Percentiles rank a stretch among this genome's conserved stretches.
phyloP scores from a whole-genome alignment of 1,140 invertebrate species.

The Drosophila carrolli region DNA sequence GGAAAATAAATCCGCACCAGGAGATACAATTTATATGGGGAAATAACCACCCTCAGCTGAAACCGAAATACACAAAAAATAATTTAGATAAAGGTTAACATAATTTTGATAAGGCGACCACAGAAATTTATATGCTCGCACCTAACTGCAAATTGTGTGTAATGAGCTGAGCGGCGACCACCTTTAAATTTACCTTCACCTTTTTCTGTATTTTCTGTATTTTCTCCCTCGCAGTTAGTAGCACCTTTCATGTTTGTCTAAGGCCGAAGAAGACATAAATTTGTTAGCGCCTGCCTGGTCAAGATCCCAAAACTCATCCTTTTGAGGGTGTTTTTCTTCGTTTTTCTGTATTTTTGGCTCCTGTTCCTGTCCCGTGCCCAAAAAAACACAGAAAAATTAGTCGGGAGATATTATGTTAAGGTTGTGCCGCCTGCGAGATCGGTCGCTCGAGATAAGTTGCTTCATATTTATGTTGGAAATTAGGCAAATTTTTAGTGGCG shows the following conservation, averaged over 20 bases:
- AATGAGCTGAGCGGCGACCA: constrained; percentile 75
- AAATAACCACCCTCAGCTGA: constrained; percentile 2
- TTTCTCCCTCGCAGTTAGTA: constrained; percentile 56
- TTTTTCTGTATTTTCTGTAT: constrained; percentile 4
- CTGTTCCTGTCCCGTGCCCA: constrained; percentile 49
- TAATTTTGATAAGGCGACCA: constrained; percentile 69
- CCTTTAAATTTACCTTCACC: constrained; percentile 43
- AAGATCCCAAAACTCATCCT: constrained; percentile 58
- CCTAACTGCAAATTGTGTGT: constrained; percentile 83
- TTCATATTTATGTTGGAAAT: constrained; percentile 82
- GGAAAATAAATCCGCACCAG: constrained; percentile 9
- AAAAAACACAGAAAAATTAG: constrained; percentile 62
- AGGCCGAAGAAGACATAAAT: constrained; percentile 80
- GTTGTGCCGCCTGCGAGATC: constrained; percentile 54
- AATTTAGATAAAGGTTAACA: constrained; percentile 76
- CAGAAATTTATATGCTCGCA: constrained; percentile 80
- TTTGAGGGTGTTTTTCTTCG: constrained; percentile 47
- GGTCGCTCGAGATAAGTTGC: constrained; percentile 60
- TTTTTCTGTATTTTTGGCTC: constrained; percentile 18
- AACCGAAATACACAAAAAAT: constrained; percentile 29
- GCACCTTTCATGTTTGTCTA: constrained; percentile 73
- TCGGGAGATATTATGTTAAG: constrained; percentile 27
- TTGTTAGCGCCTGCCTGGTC: constrained; percentile 74
- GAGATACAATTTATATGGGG: constrained; percentile 30
- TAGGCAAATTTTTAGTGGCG: constrained; percentile 83